Conservation (phyloP, 2,888 invertebrate species). For the Ptycholaimellus sp. region DNA sequence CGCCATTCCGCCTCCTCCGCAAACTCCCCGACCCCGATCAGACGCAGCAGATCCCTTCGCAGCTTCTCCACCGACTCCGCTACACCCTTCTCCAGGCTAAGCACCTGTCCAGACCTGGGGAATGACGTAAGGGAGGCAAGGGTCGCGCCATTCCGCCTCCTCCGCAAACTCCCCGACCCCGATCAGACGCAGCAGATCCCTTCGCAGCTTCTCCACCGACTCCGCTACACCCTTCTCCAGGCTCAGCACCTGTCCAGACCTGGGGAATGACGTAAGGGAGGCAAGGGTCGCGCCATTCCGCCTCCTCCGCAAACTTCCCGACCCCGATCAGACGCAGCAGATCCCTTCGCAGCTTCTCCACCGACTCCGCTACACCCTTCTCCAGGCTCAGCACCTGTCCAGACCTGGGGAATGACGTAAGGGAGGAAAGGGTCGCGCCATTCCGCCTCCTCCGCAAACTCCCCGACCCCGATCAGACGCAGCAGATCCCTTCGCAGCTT, state of each 20-base stretch:
- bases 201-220: constrained; percentile 37
- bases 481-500: constrained; percentile 51
- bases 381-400: constrained; percentile 41
- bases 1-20: constrained; percentile 54
- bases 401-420: constrained; percentile 51
- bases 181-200: constrained; percentile 46
- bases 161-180: constrained; percentile 66
- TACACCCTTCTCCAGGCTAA: constrained; percentile 36
- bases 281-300: constrained; percentile 62
- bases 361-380: constrained; percentile 27
- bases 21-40: constrained; percentile 61
- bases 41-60: constrained; percentile 48
- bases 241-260: constrained; percentile 37
- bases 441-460: constrained; percentile 54
- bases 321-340: constrained; percentile 45
- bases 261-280: constrained; percentile 59
- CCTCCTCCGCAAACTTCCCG: constrained; percentile 59
- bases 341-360: constrained; percentile 45
- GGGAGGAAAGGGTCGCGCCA: constrained; percentile 64
- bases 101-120: constrained; percentile 44
- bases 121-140: constrained; percentile 54
- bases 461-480: constrained; percentile 48
- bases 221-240: constrained; percentile 32
- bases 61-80: constrained; percentile 32
- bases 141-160: constrained; percentile 57